These are phyloP conservation scores for Tolmerus cingulatus DNA, from an alignment of 2,888 invertebrate species.

Conservation along the genomic window DNA sequence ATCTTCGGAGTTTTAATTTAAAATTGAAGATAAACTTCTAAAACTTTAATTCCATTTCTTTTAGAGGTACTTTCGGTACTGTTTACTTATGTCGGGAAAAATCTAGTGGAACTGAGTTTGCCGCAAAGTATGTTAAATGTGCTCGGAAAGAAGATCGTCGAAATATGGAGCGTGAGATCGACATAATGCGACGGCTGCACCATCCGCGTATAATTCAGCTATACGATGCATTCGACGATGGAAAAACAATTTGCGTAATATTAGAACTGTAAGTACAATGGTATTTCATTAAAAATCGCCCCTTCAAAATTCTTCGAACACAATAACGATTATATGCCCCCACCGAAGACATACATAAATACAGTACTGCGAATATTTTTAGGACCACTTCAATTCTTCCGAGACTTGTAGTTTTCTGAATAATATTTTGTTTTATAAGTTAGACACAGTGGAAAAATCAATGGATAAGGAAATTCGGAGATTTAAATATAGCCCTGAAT, in stretches of 20 bases:
- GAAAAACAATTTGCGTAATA: slow-evolving; percentile 88
- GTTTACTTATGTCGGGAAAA: slow-evolving; percentile 88
- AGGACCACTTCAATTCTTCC: too few relatives aligned
- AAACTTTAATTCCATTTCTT: slow-evolving; percentile 47
- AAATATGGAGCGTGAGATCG: slow-evolving; percentile 89
- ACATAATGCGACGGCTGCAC: slow-evolving; percentile 88
- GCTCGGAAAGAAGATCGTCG: slow-evolving; percentile 80
- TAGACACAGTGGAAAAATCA: too few relatives aligned
- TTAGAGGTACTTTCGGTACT: slow-evolving; percentile 91
- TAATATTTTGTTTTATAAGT: too few relatives aligned
- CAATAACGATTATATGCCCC: too few relatives aligned
- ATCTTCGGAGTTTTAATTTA: too few relatives aligned
- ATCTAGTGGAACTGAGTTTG: slow-evolving; percentile 76
- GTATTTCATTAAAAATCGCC: not conserved
- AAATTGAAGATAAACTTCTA: too few relatives aligned
- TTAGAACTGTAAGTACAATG: slow-evolving; percentile 82
- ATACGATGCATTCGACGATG: slow-evolving; percentile 91
- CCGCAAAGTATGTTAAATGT: slow-evolving; percentile 87
- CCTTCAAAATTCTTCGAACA: too few relatives aligned
- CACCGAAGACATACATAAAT: too few relatives aligned
- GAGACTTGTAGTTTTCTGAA: too few relatives aligned
- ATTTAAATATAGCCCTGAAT: too few relatives aligned
- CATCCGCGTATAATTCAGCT: slow-evolving; percentile 94
- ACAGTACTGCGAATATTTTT: too few relatives aligned
- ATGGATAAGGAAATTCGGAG: too few relatives aligned